These are phyloP conservation scores for Enteromius paludinosus DNA, from an alignment of 2,797 vertebrate species.

Conservation along the genomic window DNA sequence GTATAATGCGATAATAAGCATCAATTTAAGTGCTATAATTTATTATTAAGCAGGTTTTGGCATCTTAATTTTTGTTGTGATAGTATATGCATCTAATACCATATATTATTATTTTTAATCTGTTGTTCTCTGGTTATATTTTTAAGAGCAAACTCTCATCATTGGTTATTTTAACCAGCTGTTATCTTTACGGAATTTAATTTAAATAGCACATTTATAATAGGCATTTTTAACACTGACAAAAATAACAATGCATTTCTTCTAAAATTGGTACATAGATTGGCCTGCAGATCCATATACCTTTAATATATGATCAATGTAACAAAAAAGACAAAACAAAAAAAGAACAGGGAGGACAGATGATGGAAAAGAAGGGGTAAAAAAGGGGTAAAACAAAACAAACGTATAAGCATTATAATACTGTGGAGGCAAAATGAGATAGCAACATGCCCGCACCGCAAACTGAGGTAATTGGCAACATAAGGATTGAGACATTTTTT, in stretches of 20 bases:
- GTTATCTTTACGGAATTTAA: background rate
- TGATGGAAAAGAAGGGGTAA: background rate
- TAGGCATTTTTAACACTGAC: conserved; percentile 56
- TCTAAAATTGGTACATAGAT: conserved; percentile 77
- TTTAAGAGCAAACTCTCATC: background rate
- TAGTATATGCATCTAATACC: background rate
- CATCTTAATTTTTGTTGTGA: background rate
- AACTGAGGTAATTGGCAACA: conserved; percentile 24
- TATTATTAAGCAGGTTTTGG: background rate
- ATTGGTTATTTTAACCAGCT: background rate
- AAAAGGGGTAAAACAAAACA: conserved; percentile 22
- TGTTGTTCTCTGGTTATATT: background rate
- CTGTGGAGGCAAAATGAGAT: conserved; percentile 18
- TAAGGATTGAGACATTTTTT: conserved; percentile 5
- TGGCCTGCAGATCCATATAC: conserved; percentile 87
- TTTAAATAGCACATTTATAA: background rate
- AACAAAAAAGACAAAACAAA: conserved; percentile 50
- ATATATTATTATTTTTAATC: background rate
- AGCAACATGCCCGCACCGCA: conserved; percentile 27
- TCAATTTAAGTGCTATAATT: background rate
- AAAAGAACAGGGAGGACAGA: conserved; percentile 15
- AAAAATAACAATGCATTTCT: conserved; percentile 60
- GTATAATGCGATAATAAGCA: background rate
- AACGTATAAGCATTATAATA: conserved; percentile 7
- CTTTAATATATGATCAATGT: conserved; percentile 66